Evolutionary conservation across 2,797 vertebrate species (phyloP), one percentile per base, ranked within the genome.

Genomic region (Enteromius mattozi): DNA sequence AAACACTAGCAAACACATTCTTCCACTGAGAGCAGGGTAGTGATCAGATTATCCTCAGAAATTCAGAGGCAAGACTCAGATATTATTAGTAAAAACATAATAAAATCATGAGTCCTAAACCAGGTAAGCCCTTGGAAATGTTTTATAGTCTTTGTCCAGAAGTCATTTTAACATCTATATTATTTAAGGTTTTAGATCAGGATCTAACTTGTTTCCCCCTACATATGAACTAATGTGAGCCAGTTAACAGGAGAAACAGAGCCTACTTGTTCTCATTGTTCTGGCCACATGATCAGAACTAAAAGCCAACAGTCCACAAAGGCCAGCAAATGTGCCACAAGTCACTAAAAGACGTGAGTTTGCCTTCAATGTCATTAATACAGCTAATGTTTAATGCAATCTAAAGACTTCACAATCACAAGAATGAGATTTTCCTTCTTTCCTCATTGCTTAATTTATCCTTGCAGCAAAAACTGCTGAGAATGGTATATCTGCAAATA

Each of bases 291-390:
- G 42, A 59, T 33, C 61, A 75, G 63, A 78, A 72, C 80, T 69
- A 5, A 72, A 80, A 85, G 76, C 59, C 19, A 82, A 86, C 78
- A 72, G 72, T 51, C 45, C 24, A 79, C 51, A 74, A 61, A 80
- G 42, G 77, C 47, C 10, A 27, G 21, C 54, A 35, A 72, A 70
- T 81, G 75, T 61, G 49, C 47, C 65, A 63, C 33, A 70, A 40
- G 79, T 66, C 33, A 40, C 42, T 56, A 24, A 82, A 76, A 78
- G 24, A 37, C 0, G 81, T 37, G 40, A 76, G 8, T 40, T 59
- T 37, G 63, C 54, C 59, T 70, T 71, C 2, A 56, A 6, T 21
- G 1, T 63, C 35, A 78, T 9, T 27, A 47, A 63, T 30, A 65
- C 42, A 10, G 30, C 37, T 27, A 12, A 33, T 63, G 21, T 63